A percentile compares a stretch with the other conserved stretches of the same genome.
Evolutionary conservation across 2,888 invertebrate species (phyloP).

Genomic region (Eristalis pertinax): DNA sequence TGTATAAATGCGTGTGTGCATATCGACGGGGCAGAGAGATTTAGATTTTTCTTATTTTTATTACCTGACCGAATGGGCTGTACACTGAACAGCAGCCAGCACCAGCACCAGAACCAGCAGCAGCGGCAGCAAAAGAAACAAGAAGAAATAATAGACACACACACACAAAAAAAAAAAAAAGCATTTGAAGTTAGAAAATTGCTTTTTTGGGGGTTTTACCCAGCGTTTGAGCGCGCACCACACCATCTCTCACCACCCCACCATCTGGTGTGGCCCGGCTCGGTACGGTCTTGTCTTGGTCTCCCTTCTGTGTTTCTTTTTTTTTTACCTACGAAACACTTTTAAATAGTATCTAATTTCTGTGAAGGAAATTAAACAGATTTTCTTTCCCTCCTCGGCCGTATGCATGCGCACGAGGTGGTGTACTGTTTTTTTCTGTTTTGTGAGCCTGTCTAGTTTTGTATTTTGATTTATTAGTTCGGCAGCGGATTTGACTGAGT

Average conservation of each 20-base stretch:
- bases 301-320: neutral
- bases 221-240: neutral
- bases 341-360: slow-evolving; percentile 39
- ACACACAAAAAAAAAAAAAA: too few species aligned
- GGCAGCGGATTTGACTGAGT: slow-evolving; percentile 12
- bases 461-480: slow-evolving; percentile 52
- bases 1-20: slow-evolving; percentile 53
- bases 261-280: neutral
- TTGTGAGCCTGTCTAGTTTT: neutral
- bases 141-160: neutral
- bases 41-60: slow-evolving; percentile 44
- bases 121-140: neutral
- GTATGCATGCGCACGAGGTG: neutral
- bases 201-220: slow-evolving; percentile 25
- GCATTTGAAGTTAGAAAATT: slow-evolving; percentile 58
- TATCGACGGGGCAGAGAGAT: neutral
- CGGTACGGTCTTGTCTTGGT: too few species aligned
- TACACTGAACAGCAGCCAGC: neutral
- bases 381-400: slow-evolving; percentile 3
- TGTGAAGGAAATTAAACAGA: slow-evolving; percentile 44
- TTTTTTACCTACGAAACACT: slow-evolving; percentile 1
- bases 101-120: too few species aligned
- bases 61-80: slow-evolving; percentile 46
- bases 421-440: neutral
- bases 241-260: neutral